Evolutionary conservation across 2,888 invertebrate species (phyloP).

Genomic region (Rotaria magnacalcarata): DNA sequence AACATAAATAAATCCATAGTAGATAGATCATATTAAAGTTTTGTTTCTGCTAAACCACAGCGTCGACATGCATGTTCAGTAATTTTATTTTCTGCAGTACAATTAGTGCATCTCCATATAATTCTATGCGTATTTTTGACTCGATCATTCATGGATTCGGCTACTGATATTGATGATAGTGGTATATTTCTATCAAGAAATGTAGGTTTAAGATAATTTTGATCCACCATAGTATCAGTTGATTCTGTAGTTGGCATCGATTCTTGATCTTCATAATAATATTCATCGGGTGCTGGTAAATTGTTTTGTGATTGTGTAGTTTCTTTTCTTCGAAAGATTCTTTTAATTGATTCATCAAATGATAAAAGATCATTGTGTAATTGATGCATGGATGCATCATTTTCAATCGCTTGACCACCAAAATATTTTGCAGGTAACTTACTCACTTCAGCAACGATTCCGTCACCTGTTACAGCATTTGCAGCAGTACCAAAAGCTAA

Average conservation of each 20-base stretch:
- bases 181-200: neutral
- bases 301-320: neutral
- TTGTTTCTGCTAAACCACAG: neutral
- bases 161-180: neutral
- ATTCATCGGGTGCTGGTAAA: neutral
- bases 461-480: neutral
- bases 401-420: neutral
- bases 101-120: neutral
- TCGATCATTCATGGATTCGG: neutral
- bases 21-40: neutral
- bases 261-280: neutral
- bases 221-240: neutral
- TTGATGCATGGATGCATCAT: neutral
- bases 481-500: neutral
- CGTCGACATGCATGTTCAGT: neutral
- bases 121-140: neutral
- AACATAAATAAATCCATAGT: neutral
- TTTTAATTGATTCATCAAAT: neutral
- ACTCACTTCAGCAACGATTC: neutral
- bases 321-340: neutral
- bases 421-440: neutral
- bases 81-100: neutral
- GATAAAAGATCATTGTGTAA: neutral
- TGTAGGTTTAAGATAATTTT: neutral
- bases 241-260: neutral